phyloP scores from a whole-genome alignment of 2,797 vertebrate genomes.

The Podarcis siculus region DNA sequence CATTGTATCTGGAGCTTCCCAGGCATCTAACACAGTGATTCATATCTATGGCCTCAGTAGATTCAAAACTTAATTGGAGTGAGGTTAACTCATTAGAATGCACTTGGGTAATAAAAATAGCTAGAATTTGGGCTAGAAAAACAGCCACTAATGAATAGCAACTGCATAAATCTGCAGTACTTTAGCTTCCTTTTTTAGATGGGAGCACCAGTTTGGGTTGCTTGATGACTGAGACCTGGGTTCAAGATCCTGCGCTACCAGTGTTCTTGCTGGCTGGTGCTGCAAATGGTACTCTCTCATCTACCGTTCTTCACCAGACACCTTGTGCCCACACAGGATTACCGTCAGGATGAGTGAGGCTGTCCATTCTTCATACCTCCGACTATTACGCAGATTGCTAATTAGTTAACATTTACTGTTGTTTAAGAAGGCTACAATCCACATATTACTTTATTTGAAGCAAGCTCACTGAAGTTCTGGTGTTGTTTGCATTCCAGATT shows the following conservation, averaged over 20 bases:
- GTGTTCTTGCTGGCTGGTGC: neutral
- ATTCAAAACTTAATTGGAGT: constrained; percentile 48
- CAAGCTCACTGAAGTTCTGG: neutral
- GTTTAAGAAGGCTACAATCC: constrained; percentile 10
- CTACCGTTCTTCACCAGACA: constrained; percentile 16
- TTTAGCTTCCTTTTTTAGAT: constrained; percentile 5
- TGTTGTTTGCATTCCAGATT: neutral
- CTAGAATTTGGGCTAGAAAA: constrained; percentile 38
- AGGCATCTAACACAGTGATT: constrained; percentile 39
- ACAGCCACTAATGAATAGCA: neutral
- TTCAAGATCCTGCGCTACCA: constrained; percentile 5
- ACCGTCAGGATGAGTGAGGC: neutral
- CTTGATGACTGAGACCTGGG: neutral
- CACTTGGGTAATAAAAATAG: constrained; percentile 48
- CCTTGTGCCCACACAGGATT: neutral
- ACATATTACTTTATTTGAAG: neutral
- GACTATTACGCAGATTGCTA: constrained; percentile 13
- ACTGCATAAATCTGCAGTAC: constrained; percentile 34
- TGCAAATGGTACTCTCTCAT: neutral
- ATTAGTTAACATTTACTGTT: constrained; percentile 22
- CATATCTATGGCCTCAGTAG: constrained; percentile 37
- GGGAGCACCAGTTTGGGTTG: neutral
- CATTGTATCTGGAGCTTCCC: constrained; percentile 31
- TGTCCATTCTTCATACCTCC: neutral
- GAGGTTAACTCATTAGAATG: constrained; percentile 56